Evolutionary conservation across 2,797 vertebrate species (phyloP).

Genomic region (Melanotaenia pygmaea): DNA sequence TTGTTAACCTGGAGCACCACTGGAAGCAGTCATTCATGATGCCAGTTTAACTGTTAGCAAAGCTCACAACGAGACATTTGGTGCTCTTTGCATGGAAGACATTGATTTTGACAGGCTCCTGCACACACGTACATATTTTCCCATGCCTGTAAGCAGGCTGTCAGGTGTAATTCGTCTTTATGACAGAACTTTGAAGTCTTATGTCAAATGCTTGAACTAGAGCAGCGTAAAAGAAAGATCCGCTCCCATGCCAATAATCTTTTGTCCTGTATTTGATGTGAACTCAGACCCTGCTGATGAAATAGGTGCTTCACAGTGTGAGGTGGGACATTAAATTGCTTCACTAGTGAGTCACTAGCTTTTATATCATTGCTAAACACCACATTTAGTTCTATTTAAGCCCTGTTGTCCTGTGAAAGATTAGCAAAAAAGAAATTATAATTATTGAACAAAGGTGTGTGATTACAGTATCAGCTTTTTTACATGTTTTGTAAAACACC

Average conservation of each 20-base stretch:
- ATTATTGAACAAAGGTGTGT: constrained; percentile 15
- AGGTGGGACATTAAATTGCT: constrained; percentile 47
- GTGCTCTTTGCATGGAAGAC: constrained; percentile 35
- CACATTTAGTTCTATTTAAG: constrained; percentile 25
- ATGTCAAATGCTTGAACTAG: constrained; percentile 68
- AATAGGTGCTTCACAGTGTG: constrained; percentile 57
- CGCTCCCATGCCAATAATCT: constrained; percentile 61
- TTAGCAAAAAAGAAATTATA: constrained; percentile 15
- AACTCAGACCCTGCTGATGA: constrained; percentile 69
- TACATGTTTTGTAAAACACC: not conserved
- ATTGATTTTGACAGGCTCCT: constrained; percentile 51
- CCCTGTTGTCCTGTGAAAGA: constrained; percentile 28
- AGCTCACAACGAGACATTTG: constrained; percentile 26
- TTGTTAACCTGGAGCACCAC: not conserved
- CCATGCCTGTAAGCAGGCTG: constrained; percentile 55
- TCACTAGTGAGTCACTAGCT: constrained; percentile 47
- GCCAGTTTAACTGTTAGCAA: constrained; percentile 29
- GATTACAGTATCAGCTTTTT: not conserved
- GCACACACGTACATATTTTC: constrained; percentile 30
- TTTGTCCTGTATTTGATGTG: constrained; percentile 69
- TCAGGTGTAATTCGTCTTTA: constrained; percentile 69
- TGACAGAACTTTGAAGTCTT: constrained; percentile 66
- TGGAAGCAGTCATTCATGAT: not conserved
- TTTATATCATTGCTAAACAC: constrained; percentile 45
- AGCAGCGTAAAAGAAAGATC: constrained; percentile 57